Base-by-base conservation (phyloP, 2,888 invertebrate species). In the Sycophila texana region DNA sequence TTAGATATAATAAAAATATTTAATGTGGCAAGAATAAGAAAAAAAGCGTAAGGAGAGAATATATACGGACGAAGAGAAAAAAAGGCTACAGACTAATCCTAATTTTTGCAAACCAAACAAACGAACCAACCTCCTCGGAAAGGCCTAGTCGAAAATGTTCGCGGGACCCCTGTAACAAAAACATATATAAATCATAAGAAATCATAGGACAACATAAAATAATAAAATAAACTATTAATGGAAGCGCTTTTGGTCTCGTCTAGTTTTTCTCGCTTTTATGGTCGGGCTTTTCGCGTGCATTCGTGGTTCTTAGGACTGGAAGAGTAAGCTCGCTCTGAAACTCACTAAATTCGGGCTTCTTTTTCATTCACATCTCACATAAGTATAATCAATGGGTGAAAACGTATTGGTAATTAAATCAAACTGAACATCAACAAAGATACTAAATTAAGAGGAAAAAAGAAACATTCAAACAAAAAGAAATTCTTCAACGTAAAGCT, bases 121-220 rank as follows among this genome's bases (percentile, higher is more conserved):
- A 88, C 85, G 87, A 89, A 90, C 89, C 87, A 90, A 90, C 90
- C 90, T 90, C 89, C 89, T 88, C 89, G 87, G 87, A 87, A 89
- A 87, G 89, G 89, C 89, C 89, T 89, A 88, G 89, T 86, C 86
- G 89, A 88, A 88, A 88, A 89, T 87, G 89, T 87, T 88, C 89
- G 90, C 86, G 88, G 88, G 86, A 86, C 86, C 86, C 90, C 90
- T 90, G 90, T 86, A 90, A 90, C 90, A 90, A 88, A 90, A 90
- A 90, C 84, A 88, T 87, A 86, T 88, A 86, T 86, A 88, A 89
- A 89, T 88, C 87, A 89, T 89, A 89, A 89, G 84, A 89, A 89
- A 89, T 88, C 87, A 88, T 88, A 87, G 86, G 80, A 81, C 82
- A 87, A 85, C 84, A 86, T 70, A 81, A 85, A 89, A 87, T 77